Conservation (phyloP, 2,113 vertebrate species). For the Parus major region DNA sequence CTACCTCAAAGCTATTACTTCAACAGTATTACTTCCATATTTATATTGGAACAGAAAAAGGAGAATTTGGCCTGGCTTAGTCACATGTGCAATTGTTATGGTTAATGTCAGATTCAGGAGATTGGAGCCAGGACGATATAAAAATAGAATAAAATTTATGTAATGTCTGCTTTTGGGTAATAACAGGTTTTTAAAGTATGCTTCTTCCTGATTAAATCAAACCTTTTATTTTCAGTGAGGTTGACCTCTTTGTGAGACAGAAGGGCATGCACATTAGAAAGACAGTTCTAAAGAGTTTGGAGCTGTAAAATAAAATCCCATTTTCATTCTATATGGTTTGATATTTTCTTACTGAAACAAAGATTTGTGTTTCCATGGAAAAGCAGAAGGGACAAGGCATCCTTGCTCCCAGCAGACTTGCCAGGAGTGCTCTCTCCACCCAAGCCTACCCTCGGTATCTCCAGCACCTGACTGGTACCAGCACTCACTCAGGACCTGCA, state of each 20-base stretch:
- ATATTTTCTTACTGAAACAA: background rate
- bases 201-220: conserved; percentile 37
- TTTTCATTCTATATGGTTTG: background rate
- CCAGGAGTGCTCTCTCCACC: background rate
- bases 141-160: conserved; percentile 27
- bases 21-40: conserved; percentile 30
- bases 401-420: background rate
- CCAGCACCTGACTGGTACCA: background rate
- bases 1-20: conserved; percentile 37
- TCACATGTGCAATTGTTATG: conserved; percentile 37
- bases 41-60: conserved; percentile 39
- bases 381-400: background rate
- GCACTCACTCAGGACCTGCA: background rate
- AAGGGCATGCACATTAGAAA: background rate
- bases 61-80: conserved; percentile 1
- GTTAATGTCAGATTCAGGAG: conserved; percentile 17
- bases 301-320: background rate
- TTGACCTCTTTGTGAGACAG: background rate
- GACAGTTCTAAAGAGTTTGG: background rate
- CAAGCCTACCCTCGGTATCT: background rate
- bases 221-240: background rate
- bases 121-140: background rate
- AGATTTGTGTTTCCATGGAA: background rate
- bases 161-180: conserved; percentile 31
- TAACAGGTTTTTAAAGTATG: background rate